A percentile compares a stretch with the other conserved stretches of the same genome.
phyloP scores from a whole-genome alignment of 1,140 invertebrate species.

The Leguminivora glycinivorella region DNA sequence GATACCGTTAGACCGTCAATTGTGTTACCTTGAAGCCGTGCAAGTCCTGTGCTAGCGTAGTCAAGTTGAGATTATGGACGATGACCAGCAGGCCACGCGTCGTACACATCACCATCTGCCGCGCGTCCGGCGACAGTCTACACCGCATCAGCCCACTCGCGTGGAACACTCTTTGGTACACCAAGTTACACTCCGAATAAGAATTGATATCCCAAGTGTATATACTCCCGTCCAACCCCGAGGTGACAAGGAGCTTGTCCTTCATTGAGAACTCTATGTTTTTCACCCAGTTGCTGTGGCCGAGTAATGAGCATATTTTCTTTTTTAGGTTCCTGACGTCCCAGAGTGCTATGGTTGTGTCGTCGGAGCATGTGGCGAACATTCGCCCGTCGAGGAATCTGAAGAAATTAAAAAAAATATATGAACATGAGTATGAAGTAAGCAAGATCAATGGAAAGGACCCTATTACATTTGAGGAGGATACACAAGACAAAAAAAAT shows the following conservation, averaged over 20 bases:
- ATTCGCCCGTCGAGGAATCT: conserved; percentile 93
- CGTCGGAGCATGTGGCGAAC: conserved; percentile 96
- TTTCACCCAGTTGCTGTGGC: conserved; percentile 97
- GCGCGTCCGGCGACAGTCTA: conserved; percentile 89
- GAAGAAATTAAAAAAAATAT: too few relatives aligned
- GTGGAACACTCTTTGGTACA: conserved; percentile 90
- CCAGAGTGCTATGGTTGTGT: conserved; percentile 95
- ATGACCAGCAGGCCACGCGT: conserved; percentile 93
- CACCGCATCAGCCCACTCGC: conserved; percentile 93
- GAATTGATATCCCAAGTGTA: conserved; percentile 97
- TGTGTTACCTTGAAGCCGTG: conserved; percentile 88
- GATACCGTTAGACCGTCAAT: too few relatives aligned
- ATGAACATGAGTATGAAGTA: too few relatives aligned
- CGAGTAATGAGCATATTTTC: conserved; percentile 87
- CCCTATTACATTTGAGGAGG: too few relatives aligned
- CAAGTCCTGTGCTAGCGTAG: conserved; percentile 88
- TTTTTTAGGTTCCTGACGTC: conserved; percentile 91
- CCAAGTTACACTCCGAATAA: conserved; percentile 87
- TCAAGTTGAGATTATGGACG: conserved; percentile 92
- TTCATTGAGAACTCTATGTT: conserved; percentile 96
- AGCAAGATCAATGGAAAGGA: too few relatives aligned
- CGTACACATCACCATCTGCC: conserved; percentile 94
- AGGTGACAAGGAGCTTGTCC: conserved; percentile 92
- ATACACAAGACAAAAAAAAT: too few relatives aligned
- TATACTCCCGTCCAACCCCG: conserved; percentile 95